These are phyloP conservation scores for Belonocnema kinseyi DNA, from an alignment of 1,140 invertebrate genomes.

Conservation along the genomic window DNA sequence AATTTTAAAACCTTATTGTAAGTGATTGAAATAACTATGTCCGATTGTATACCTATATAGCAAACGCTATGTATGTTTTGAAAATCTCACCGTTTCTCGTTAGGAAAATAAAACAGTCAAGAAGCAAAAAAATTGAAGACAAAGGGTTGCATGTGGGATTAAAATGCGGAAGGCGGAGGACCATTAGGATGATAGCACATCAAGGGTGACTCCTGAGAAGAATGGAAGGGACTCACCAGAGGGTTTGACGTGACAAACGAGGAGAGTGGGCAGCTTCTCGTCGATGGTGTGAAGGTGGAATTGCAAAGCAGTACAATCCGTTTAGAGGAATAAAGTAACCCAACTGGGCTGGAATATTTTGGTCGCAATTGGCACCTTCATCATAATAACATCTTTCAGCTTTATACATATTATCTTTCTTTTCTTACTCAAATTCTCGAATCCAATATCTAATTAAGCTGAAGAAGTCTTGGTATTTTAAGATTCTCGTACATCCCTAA, in stretches of 20 bases:
- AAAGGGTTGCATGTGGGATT: slow-evolving; percentile 8
- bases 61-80: no score
- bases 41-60: no score
- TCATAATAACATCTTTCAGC: slow-evolving; percentile 52
- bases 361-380: slow-evolving; percentile 47
- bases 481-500: no score
- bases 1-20: no score
- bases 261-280: slow-evolving; percentile 48
- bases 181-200: neutral
- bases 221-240: slow-evolving; percentile 48
- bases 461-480: no score
- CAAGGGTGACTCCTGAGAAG: slow-evolving; percentile 1
- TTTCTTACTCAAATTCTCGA: no score
- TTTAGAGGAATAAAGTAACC: slow-evolving; percentile 65
- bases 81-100: no score
- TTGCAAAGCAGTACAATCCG: slow-evolving; percentile 51
- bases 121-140: slow-evolving; percentile 1
- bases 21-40: no score
- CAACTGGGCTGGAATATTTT: slow-evolving; percentile 61
- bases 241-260: slow-evolving; percentile 49
- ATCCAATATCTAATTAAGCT: no score
- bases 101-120: no score
- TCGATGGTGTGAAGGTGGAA: slow-evolving; percentile 43
- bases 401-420: slow-evolving; percentile 35
- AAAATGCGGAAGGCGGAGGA: slow-evolving; percentile 12